Evolutionary conservation across 2,797 vertebrate genomes (phyloP).

Genomic region (Eutrigla gurnardus): DNA sequence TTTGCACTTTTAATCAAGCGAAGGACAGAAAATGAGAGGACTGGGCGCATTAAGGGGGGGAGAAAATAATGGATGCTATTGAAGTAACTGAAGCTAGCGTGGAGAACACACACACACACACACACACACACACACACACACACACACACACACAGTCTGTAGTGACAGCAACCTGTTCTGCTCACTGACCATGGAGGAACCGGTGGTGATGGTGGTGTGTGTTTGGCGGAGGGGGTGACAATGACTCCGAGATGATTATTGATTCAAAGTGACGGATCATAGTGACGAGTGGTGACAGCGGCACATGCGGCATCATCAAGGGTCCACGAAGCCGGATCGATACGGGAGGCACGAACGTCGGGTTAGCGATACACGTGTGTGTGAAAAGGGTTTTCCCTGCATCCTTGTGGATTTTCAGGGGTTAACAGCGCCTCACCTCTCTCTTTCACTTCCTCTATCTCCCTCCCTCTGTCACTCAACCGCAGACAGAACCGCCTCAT

Average conservation of each 20-base stretch:
- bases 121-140: neutral
- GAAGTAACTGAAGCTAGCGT: conserved; percentile 61
- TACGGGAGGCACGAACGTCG: conserved; percentile 34
- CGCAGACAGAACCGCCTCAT: conserved; percentile 29
- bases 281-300: conserved; percentile 29
- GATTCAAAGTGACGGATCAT: conserved; percentile 64
- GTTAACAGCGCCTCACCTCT: neutral
- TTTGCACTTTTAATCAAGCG: conserved; percentile 54
- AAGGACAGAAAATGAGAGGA: conserved; percentile 42
- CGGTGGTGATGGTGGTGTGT: neutral
- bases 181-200: conserved; percentile 31
- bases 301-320: conserved; percentile 34
- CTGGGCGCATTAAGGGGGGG: conserved; percentile 26
- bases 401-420: conserved; percentile 41
- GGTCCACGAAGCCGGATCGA: conserved; percentile 56
- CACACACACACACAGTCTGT: conserved; percentile 10
- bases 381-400: conserved; percentile 24
- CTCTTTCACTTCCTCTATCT: conserved; percentile 6
- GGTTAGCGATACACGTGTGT: conserved; percentile 41
- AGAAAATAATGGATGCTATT: conserved; percentile 65
- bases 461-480: conserved; percentile 33
- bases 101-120: conserved; percentile 23
- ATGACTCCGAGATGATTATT: conserved; percentile 65
- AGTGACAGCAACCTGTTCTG: conserved; percentile 34
- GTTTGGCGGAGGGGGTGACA: conserved; percentile 16